Evolutionary conservation across 2,888 invertebrate species (phyloP).

Genomic region (Suillia variegata): DNA sequence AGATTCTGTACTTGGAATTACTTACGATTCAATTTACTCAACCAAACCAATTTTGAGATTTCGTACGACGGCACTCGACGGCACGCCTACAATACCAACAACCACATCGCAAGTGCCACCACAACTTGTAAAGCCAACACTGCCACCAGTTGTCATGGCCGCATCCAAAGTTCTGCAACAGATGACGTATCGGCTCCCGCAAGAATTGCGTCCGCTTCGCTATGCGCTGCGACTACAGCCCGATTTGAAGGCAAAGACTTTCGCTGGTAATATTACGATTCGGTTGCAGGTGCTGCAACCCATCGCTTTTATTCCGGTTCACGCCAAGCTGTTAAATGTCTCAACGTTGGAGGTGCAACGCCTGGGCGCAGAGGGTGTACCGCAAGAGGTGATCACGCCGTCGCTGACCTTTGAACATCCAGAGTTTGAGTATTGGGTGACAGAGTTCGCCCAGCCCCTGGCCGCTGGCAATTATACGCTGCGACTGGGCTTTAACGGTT

Average conservation of each 20-base stretch:
- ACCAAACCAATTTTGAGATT: slow-evolving; percentile 39
- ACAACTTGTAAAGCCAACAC: slow-evolving; percentile 15
- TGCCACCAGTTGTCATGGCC: slow-evolving; percentile 42
- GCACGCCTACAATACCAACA: slow-evolving; percentile 31
- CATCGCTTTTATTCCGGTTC: slow-evolving; percentile 62
- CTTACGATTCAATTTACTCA: too few species aligned
- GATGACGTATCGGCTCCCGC: slow-evolving; percentile 65
- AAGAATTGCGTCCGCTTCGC: slow-evolving; percentile 65
- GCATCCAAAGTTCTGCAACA: slow-evolving; percentile 55
- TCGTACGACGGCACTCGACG: background rate
- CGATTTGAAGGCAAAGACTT: slow-evolving; percentile 66
- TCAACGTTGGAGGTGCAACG: slow-evolving; percentile 60
- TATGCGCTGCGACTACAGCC: slow-evolving; percentile 72
- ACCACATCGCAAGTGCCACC: slow-evolving; percentile 34
- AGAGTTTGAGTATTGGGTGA: slow-evolving; percentile 57
- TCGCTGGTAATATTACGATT: slow-evolving; percentile 66
- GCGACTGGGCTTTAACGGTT: slow-evolving; percentile 70
- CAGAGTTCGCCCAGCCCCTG: slow-evolving; percentile 55
- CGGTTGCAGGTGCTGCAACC: slow-evolving; percentile 61
- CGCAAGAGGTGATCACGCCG: slow-evolving; percentile 37
- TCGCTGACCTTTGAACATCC: slow-evolving; percentile 50
- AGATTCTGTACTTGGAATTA: too few species aligned
- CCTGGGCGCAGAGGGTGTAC: slow-evolving; percentile 41
- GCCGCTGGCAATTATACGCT: slow-evolving; percentile 63
- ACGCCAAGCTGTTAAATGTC: slow-evolving; percentile 63